phyloP scores from a whole-genome alignment of 2,888 invertebrate genomes.

The Vannuccia rotundouncinata region DNA sequence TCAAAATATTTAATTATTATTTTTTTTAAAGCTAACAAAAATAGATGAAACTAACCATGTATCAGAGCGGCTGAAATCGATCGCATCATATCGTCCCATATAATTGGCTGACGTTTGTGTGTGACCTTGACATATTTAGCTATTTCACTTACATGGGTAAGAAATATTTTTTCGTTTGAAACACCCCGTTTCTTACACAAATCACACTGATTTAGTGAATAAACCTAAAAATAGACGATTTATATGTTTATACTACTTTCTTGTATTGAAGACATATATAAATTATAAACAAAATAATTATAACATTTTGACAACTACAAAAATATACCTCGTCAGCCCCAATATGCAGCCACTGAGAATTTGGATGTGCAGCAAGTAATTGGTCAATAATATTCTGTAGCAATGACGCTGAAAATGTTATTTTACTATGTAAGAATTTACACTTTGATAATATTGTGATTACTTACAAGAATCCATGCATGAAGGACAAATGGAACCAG shows the following conservation, averaged over 20 bases:
- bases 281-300: no score
- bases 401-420: conserved; percentile 39
- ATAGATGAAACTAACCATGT: conserved; percentile 40
- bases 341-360: conserved; percentile 65
- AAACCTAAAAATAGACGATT: neutral
- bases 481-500: conserved; percentile 66
- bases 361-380: conserved; percentile 64
- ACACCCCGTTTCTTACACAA: conserved; percentile 41
- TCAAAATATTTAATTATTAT: neutral
- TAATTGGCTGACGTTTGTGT: conserved; percentile 63
- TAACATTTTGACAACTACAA: no score
- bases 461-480: conserved; percentile 10
- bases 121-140: conserved; percentile 61
- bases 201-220: conserved; percentile 29
- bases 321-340: conserved; percentile 71
- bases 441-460: conserved; percentile 54
- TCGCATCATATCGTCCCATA: conserved; percentile 76
- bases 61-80: conserved; percentile 61
- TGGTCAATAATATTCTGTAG: conserved; percentile 71
- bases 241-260: no score
- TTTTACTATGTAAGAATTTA: conserved; percentile 39
- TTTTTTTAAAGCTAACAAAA: no score
- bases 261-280: no score
- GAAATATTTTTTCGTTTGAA: conserved; percentile 50
- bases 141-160: conserved; percentile 49